Conservation (phyloP, 1,140 invertebrate genomes). For the Heliconius eleuchia region DNA sequence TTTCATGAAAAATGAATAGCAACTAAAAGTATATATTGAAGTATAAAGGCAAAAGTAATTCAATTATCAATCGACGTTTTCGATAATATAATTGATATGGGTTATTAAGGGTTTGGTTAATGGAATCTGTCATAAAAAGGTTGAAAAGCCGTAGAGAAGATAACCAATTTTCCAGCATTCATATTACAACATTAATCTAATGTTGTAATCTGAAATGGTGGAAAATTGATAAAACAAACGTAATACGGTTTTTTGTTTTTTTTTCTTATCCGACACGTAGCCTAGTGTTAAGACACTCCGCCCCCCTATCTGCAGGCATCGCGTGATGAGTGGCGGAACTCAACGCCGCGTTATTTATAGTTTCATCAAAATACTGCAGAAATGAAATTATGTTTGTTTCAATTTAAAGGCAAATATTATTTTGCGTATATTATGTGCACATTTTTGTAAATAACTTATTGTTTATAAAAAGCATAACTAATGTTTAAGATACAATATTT, state of each 20-base stretch:
- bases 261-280: neutral
- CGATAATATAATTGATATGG: slow-evolving; percentile 1
- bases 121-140: slow-evolving; percentile 10
- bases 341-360: neutral
- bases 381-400: neutral
- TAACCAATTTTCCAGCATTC: neutral
- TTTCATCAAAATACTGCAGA: neutral
- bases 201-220: neutral
- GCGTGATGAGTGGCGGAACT: too few species aligned
- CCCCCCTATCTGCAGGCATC: too few species aligned
- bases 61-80: neutral
- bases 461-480: too few species aligned
- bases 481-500: too few species aligned
- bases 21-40: neutral
- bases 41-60: neutral
- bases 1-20: too few species aligned
- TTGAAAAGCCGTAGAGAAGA: neutral
- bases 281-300: too few species aligned
- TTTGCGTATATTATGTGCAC: too few species aligned
- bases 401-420: too few species aligned
- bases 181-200: neutral
- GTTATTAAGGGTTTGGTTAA: neutral
- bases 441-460: too few species aligned
- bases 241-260: neutral
- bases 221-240: neutral